Conservation (phyloP, 2,113 vertebrate species). For the Ceyx cyanopectus region DNA sequence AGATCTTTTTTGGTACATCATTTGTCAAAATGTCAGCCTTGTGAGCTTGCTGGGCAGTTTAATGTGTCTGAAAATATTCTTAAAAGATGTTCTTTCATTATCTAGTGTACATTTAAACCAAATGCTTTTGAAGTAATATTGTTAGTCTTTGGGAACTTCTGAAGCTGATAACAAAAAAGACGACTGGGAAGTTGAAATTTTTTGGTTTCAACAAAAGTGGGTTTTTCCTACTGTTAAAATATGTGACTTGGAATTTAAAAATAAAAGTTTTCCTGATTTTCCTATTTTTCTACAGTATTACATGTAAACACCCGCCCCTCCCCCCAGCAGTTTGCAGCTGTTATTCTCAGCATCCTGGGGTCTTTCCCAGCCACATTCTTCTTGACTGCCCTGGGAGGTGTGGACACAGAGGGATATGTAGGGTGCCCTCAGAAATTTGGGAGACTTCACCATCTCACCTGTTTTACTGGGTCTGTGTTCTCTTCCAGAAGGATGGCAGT, state of each 20-base stretch:
- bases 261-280: background rate
- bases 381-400: background rate
- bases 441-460: accelerated
- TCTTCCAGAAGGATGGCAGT: background rate
- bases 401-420: accelerated
- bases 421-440: accelerated
- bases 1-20: background rate
- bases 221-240: background rate
- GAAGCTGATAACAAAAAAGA: conserved; percentile 34
- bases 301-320: background rate
- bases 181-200: background rate
- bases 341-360: no score
- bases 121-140: conserved; percentile 40
- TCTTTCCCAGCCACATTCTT: background rate
- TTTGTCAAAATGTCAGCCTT: conserved; percentile 53
- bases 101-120: conserved; percentile 34
- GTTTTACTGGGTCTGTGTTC: background rate
- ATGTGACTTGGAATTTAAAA: background rate
- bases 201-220: conserved; percentile 1
- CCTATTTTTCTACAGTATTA: background rate
- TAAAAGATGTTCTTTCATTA: conserved; percentile 61
- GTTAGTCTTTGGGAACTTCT: conserved; percentile 42
- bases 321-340: background rate
- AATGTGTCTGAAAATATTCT: conserved; percentile 38
- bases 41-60: background rate